Base-by-base conservation (phyloP, 2,113 vertebrate genomes). In the Psilopsiagon aymara region DNA sequence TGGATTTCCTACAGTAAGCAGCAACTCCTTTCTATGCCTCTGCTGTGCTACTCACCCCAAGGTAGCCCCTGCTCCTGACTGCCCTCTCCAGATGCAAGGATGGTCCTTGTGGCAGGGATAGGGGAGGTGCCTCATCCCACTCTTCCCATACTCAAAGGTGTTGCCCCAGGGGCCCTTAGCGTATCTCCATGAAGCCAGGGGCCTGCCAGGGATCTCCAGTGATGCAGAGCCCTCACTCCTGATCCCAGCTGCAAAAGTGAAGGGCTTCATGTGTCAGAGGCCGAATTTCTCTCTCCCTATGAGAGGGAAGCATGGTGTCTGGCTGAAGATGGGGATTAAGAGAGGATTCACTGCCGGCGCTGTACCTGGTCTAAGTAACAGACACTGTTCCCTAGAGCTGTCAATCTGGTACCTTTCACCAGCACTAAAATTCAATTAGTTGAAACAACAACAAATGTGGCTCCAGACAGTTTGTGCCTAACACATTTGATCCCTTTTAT, bases 351-450 rank as follows among this genome's bases (percentile, higher is more conserved):
- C 1, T 43, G 88, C 88, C 1, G 59, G 64, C 19, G 62, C 88
- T 29, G 70, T 92, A 96, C 94, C 96, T 96, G 91, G 83, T 28
- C 49, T 25, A 55, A 49, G 86, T 24, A 89, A 70, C 88, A 91
- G 88, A 79, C 62, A 73, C 77, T 21, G 3, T 39, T 92, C 95
- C 92, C 86, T 74, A 73, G 95, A 94, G 88, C 81, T 94, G 92
- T 95, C 96, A 92, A 47, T 89, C 94, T 93, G 78, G 86, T 87
- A 92, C 93, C 94, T 94, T 92, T 91, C 94, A 92, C 80, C 94
- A 94, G 94, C 94, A 85, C 91, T 96, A 91, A 91, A 92, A 95
- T 59, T 91, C 96, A 97, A 96, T 96, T 95, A 96, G 91, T 69
- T 96, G 91, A 94, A 96, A 94, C 92, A 96, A 96, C 93, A 86